Evolutionary conservation across 2,113 vertebrate genomes (phyloP).

Genomic region (Brienomyrus brachyistius): DNA sequence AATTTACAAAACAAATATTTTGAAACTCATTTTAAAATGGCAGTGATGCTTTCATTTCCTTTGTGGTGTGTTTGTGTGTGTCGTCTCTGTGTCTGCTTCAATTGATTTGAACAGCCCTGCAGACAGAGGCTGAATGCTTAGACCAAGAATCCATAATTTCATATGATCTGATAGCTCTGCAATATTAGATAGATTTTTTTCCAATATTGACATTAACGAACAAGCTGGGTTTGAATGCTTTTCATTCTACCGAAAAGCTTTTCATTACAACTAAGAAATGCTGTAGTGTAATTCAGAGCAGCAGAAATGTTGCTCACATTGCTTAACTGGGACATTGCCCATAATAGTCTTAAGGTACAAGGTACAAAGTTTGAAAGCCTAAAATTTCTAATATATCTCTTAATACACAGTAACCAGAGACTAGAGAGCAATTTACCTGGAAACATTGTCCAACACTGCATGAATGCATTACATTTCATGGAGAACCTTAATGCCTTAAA

Average conservation of each 20-base stretch:
- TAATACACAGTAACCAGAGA: neutral
- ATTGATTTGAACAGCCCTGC: constrained; percentile 78
- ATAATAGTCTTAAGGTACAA: neutral
- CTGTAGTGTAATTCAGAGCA: constrained; percentile 15
- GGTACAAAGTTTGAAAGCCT: neutral
- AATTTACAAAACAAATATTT: constrained; percentile 75
- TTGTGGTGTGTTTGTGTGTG: constrained; percentile 64
- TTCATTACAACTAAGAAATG: constrained; percentile 25
- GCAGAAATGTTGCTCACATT: neutral
- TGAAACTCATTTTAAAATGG: constrained; percentile 65
- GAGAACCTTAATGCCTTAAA: too few species aligned
- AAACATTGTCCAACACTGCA: neutral
- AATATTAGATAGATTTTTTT: constrained; percentile 82
- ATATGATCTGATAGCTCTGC: constrained; percentile 93
- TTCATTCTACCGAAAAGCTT: constrained; percentile 37
- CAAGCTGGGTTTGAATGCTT: constrained; percentile 58
- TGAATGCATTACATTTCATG: neutral
- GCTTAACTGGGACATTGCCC: neutral
- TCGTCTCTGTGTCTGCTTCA: constrained; percentile 75
- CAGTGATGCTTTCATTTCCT: constrained; percentile 67
- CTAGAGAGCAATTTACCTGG: neutral
- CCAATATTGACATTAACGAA: constrained; percentile 79
- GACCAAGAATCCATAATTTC: constrained; percentile 87
- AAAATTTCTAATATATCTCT: neutral
- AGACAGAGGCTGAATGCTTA: constrained; percentile 76